phyloP scores from a whole-genome alignment of 1,140 invertebrate species.

The Matsumurasca onukii region DNA sequence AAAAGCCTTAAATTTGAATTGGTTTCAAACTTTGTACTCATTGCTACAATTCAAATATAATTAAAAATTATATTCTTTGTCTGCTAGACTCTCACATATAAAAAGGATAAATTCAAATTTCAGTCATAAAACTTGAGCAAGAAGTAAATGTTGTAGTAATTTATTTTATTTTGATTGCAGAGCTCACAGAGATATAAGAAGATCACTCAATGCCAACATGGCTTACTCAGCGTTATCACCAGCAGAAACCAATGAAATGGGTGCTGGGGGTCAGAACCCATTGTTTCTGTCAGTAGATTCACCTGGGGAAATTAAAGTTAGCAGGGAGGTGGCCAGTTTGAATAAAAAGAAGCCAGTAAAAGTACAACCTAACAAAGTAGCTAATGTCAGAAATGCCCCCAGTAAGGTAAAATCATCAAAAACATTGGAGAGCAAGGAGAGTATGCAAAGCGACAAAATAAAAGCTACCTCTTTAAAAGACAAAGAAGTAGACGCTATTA shows the following conservation, averaged over 20 bases:
- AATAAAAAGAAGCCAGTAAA: neutral
- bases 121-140: neutral
- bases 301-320: too few species aligned
- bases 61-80: too few species aligned
- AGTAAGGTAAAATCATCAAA: neutral
- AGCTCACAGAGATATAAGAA: neutral
- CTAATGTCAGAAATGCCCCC: neutral
- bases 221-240: neutral
- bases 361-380: neutral
- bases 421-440: neutral
- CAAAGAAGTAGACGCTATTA: neutral
- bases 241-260: neutral
- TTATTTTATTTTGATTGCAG: neutral
- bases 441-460: neutral
- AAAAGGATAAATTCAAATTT: neutral
- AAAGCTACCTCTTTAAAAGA: neutral
- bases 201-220: neutral
- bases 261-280: neutral
- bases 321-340: too few species aligned
- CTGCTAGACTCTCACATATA: too few species aligned
- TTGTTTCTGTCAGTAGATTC: too few species aligned
- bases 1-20: too few species aligned
- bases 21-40: too few species aligned
- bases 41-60: too few species aligned
- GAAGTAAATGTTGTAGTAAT: neutral